Conservation (phyloP, 2,888 invertebrate genomes). For the Anagyrus pseudococci region DNA sequence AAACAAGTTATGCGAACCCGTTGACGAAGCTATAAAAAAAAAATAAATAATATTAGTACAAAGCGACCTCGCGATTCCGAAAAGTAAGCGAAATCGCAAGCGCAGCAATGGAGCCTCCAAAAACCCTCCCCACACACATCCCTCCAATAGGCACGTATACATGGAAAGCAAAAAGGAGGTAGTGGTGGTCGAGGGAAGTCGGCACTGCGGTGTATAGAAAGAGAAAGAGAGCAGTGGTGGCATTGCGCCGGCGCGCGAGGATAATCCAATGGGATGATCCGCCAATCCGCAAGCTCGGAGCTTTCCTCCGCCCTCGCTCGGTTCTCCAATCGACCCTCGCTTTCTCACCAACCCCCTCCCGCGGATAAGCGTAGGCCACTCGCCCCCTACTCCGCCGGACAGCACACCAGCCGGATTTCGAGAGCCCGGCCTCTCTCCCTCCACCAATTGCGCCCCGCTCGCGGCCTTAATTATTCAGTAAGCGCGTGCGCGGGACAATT, state of each 20-base stretch:
- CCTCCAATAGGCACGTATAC: not conserved
- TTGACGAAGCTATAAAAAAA: too few species aligned
- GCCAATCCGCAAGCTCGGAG: conserved; percentile 51
- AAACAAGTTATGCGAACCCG: too few species aligned
- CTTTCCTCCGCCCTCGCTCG: conserved; percentile 39
- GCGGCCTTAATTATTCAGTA: too few species aligned
- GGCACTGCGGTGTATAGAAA: not conserved
- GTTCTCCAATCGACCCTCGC: conserved; percentile 26
- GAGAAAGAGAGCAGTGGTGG: not conserved
- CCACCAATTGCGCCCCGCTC: not conserved
- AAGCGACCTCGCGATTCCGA: not conserved
- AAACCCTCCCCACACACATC: not conserved
- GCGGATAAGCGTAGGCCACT: not conserved
- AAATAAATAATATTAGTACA: too few species aligned
- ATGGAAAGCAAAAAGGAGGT: too few species aligned
- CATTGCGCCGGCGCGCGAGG: conserved; percentile 38
- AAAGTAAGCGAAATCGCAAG: not conserved
- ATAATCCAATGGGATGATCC: conserved; percentile 62
- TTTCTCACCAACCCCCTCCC: conserved; percentile 22
- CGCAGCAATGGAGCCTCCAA: conserved; percentile 6
- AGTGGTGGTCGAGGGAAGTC: too few species aligned
- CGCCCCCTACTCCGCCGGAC: not conserved
- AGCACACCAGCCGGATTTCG: too few species aligned
- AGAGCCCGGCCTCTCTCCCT: not conserved
- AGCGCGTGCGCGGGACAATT: too few species aligned